Conservation (phyloP, 2,113 vertebrate genomes). For the Mormyrus lacerda region DNA sequence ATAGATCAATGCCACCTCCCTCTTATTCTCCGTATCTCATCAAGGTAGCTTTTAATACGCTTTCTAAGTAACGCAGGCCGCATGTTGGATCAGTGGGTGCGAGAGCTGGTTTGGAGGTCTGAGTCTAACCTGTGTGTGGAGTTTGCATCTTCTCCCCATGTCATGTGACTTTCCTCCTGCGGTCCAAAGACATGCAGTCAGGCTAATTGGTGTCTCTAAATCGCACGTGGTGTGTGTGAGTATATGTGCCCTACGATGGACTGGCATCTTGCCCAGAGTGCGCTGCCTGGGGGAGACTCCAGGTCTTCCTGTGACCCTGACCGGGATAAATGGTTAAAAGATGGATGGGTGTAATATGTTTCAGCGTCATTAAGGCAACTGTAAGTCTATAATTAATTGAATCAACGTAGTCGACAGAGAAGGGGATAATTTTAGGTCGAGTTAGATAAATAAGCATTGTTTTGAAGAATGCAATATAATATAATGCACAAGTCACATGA, state of each 20-base stretch:
- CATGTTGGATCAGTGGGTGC: background rate
- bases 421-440: slow-evolving; percentile 43
- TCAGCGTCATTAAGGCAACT: background rate
- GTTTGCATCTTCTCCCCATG: background rate
- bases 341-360: background rate
- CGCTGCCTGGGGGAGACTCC: background rate
- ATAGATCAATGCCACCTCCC: slow-evolving; percentile 20
- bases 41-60: background rate
- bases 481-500: background rate
- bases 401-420: slow-evolving; percentile 18
- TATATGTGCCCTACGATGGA: background rate
- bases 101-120: background rate
- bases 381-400: background rate
- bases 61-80: background rate
- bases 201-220: background rate
- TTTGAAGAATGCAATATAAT: background rate
- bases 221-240: background rate
- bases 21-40: background rate
- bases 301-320: background rate
- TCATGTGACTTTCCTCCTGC: background rate
- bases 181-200: background rate
- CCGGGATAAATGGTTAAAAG: background rate
- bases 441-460: background rate
- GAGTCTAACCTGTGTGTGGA: background rate
- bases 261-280: background rate